Base-by-base conservation (phyloP, 2,113 vertebrate species). In the Myiagra hebetior region DNA sequence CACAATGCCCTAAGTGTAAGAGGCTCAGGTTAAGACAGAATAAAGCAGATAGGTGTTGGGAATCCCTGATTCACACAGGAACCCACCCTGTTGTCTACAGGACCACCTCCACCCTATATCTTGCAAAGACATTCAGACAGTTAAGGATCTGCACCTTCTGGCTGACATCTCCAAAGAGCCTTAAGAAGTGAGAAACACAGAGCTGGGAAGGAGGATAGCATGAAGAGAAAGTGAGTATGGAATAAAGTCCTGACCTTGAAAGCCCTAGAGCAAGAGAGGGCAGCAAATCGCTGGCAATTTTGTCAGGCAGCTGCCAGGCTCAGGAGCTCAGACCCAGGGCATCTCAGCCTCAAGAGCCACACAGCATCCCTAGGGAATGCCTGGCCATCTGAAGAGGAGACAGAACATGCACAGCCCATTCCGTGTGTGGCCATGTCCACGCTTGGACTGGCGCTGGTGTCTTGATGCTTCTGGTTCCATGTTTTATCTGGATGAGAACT, bases 41-140 rank as follows among this genome's bases (percentile, higher is more conserved):
- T 63, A 30, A 91, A 82, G 49, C 1, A 59, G 46, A 70, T 0
- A 1, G 24, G 30, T 8, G 1, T 0, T 64, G 52, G 35, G 52
- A 81, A 79, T 4, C 20, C 52, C 33, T 53, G 16, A 85, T 15
- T 24, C 5, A 12, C 14, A 37, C 8, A 53, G 21, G 16, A 70
- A 70, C 10, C 67, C 30, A 20, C 6, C 13, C 49, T 77, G 44
- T 23, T 67, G 41, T 31, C 77, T 72, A 44, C 27, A 59, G 30
- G 50, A 53, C 18, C 7, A 14, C 20, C 18, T 57, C 26, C 12
- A 65, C 67, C 26, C 27, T 20, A 1, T 1, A 1, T 24, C 28
- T 65, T 47, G 23, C 50, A 59, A 11, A 65, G 59, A 46, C 30
- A 24, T 49, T 74, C 17, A 62, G 69, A 31, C 17, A 50, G 15